These are phyloP conservation scores for Centrocercus urophasianus DNA, from an alignment of 2,113 vertebrate species.

Conservation along the genomic window DNA sequence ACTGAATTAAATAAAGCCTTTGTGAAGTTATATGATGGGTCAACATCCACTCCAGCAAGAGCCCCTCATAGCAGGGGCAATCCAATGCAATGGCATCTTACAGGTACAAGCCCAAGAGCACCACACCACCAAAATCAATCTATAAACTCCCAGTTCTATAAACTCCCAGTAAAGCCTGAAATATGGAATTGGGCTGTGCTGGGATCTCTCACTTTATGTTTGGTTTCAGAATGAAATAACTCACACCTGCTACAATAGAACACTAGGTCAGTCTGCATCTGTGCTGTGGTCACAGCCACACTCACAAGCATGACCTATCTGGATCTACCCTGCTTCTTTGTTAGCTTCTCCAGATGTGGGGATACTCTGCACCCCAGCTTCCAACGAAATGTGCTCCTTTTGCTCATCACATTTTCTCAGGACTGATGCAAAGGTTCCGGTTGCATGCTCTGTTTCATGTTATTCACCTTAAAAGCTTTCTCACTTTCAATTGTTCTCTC, in stretches of 20 bases:
- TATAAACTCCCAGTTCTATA: not conserved
- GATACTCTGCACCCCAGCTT: not conserved
- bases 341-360: not conserved
- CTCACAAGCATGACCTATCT: not conserved
- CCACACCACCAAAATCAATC: not conserved
- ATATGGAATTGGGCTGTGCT: not conserved
- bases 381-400: not conserved
- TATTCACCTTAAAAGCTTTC: not conserved
- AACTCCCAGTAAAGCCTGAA: not conserved
- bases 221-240: not conserved
- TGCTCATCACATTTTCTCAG: not conserved
- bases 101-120: not conserved
- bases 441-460: not conserved
- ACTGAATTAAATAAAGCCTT: not conserved
- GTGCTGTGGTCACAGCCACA: accelerated
- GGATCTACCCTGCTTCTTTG: not conserved
- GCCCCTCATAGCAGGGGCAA: not conserved
- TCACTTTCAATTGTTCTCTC: not conserved
- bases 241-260: not conserved
- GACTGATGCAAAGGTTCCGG: not conserved
- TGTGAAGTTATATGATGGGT: not conserved
- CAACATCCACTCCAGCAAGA: not conserved
- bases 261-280: not conserved
- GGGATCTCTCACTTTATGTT: not conserved
- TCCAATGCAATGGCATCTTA: not conserved